Evolutionary conservation across 2,888 invertebrate species (phyloP).

Genomic region (Scaptomyza cyrtandrae): DNA sequence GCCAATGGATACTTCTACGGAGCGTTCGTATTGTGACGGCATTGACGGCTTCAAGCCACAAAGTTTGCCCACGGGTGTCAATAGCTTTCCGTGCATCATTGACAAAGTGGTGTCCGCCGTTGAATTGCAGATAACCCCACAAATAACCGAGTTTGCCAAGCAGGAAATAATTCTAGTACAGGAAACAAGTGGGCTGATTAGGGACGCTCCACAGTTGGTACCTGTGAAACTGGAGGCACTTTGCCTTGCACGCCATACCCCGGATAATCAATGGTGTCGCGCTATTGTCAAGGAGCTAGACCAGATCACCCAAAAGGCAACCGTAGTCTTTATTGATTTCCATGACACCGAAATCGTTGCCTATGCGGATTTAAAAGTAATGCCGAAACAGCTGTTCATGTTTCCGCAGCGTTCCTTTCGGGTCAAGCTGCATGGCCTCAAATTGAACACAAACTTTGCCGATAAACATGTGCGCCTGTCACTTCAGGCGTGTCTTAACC

Average conservation of each 20-base stretch:
- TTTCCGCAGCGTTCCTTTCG: constrained; percentile 86
- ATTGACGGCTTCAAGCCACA: constrained; percentile 69
- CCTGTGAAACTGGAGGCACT: constrained; percentile 81
- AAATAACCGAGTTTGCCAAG: constrained; percentile 82
- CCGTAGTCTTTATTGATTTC: constrained; percentile 90
- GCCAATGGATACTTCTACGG: constrained; percentile 80
- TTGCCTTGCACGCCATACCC: constrained; percentile 88
- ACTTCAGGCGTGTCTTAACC: constrained; percentile 59
- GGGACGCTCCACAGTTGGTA: constrained; percentile 84
- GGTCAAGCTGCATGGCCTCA: constrained; percentile 85
- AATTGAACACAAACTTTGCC: constrained; percentile 82
- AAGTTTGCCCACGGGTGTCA: constrained; percentile 70
- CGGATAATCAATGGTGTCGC: constrained; percentile 90
- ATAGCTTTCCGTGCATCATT: constrained; percentile 76
- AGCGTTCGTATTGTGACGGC: constrained; percentile 68
- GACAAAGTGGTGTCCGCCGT: constrained; percentile 71
- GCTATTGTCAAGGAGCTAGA: constrained; percentile 87
- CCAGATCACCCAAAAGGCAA: constrained; percentile 84
- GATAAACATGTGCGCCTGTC: constrained; percentile 78
- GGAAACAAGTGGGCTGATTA: constrained; percentile 85
- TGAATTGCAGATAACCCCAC: constrained; percentile 78
- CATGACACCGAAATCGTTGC: constrained; percentile 88
- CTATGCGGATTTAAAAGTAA: constrained; percentile 85
- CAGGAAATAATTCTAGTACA: constrained; percentile 85
- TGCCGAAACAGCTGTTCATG: constrained; percentile 85